Conservation (phyloP, 2,797 vertebrate genomes). For the Protonibea diacanthus region DNA sequence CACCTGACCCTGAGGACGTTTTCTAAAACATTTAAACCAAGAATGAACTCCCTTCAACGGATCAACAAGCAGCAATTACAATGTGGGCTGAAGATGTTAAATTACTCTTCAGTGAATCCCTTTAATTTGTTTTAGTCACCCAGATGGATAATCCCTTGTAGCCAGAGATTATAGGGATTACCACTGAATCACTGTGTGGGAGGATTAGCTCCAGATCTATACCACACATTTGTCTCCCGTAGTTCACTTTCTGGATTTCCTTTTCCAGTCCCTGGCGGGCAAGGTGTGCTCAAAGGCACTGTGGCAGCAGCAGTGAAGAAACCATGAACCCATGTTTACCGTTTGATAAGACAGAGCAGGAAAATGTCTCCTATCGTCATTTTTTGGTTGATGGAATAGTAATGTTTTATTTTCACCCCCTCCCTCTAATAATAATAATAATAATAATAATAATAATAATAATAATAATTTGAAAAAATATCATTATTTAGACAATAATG, state of each 20-base stretch:
- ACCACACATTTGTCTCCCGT: conserved; percentile 44
- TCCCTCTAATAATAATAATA: too few species aligned
- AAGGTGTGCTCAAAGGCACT: background rate
- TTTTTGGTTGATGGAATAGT: too few species aligned
- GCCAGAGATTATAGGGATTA: conserved; percentile 84
- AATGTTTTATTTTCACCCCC: too few species aligned
- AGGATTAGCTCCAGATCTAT: conserved; percentile 71
- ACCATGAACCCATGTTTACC: background rate
- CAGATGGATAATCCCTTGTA: conserved; percentile 79
- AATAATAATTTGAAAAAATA: too few species aligned
- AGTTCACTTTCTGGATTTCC: conserved; percentile 73
- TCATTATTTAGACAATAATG: too few species aligned
- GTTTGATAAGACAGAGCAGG: background rate
- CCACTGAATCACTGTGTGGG: conserved; percentile 41
- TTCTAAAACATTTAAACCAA: background rate
- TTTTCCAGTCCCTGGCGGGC: background rate
- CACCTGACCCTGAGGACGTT: background rate
- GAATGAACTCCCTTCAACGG: conserved; percentile 23
- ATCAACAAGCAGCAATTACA: conserved; percentile 5
- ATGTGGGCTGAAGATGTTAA: conserved; percentile 41
- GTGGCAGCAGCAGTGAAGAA: background rate
- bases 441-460: too few species aligned
- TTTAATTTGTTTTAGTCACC: conserved; percentile 75
- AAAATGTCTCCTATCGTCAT: too few species aligned
- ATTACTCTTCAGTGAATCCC: conserved; percentile 68